Evolutionary conservation across 2,888 invertebrate genomes (phyloP), one percentile per base, ranked within the genome.

Genomic region (Hipparchia sbordonii): DNA sequence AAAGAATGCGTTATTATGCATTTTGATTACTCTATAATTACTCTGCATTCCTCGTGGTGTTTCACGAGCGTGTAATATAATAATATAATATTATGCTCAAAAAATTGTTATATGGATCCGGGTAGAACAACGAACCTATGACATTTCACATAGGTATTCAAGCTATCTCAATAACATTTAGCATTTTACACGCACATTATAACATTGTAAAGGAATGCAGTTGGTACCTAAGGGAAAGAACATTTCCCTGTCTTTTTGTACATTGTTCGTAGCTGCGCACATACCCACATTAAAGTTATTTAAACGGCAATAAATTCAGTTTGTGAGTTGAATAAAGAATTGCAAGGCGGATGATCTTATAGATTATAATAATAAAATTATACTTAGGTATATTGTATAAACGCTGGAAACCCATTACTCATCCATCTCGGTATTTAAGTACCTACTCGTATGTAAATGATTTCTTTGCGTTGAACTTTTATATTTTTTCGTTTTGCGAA

Each of bases 81-180:
- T 39, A 51, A 52, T 65, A 6, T 46, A 56, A 8, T 13, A 39
- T 60, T 51, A 61, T 68, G 39, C 60, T 52, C 60, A 7, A 48
- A 39, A 68, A 48, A 60, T 39, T 33, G 12, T 46, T n/a, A 61
- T n/a, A 61, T 45, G 61, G 56, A 65, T 69, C 75, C 67, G 73
- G 61, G 73, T 74, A 66, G 51, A 52, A 57, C 46, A 69, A 51
- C 71, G 67, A 69, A 61, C 57, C 13, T 67, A 57, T 69, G 73
- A 57, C 70, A 75, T 75, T 75, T 68, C 23, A 68, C 45, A 67
- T 57, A 63, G 23, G 51, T 52, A 10, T 48, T 48, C 57, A 13
- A 46, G 48, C 62, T 46, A 8, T 52, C 12, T 6, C 52, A 61
- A 70, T 72, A 70, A 70, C 59, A 39, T 39, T 39, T 39, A 39